Evolutionary conservation across 2,888 invertebrate genomes (phyloP), one percentile per base, ranked within the genome.

Genomic region (Subacronicta megacephala): DNA sequence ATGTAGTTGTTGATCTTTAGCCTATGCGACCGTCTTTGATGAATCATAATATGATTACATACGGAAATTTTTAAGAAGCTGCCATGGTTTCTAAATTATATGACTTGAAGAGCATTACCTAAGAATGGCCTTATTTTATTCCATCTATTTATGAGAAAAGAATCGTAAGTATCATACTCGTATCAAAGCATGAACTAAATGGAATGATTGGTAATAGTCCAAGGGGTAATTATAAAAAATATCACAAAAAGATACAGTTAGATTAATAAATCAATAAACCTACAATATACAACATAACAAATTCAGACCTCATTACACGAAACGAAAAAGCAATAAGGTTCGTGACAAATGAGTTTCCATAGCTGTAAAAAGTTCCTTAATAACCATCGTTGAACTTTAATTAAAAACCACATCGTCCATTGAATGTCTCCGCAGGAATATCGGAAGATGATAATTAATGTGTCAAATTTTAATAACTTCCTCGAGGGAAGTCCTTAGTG

Each of bases 381-480:
- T 43, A 26, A 62, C 7, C 29, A 43, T 52, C 40, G 44, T 49
- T 41, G 57, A 40, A 47, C 44, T 61, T 71, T 67, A 71, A 67
- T 71, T 71, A 67, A 62, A n/a, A 62, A 52, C 44, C 12, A 18
- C 37, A 47, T 46, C 44, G 23, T 38, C n/a, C 15, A 16, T 38
- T 1, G 20, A 52, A 43, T 12, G 36, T 46, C 45, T 46, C 33
- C 36, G 36, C 35, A 51, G 36, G 53, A 53, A 59, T 49, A 59
- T 72, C 63, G 50, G 61, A 71, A 67, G 64, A 64, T 60, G 47
- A 45, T 59, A 74, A 72, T 73, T 71, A 64, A 61, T 52, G 54
- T 71, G 74, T 71, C 72, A 73, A 57, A 51, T 47, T 59, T 61
- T 59, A 73, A 72, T 72, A 63, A 67, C 72, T 72, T 72, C 72